Percentiles rank a stretch among this genome's conserved stretches.
These are phyloP conservation scores for Hystrix cristata DNA, from an alignment of 2,113 vertebrate species.

Conservation along the genomic window DNA sequence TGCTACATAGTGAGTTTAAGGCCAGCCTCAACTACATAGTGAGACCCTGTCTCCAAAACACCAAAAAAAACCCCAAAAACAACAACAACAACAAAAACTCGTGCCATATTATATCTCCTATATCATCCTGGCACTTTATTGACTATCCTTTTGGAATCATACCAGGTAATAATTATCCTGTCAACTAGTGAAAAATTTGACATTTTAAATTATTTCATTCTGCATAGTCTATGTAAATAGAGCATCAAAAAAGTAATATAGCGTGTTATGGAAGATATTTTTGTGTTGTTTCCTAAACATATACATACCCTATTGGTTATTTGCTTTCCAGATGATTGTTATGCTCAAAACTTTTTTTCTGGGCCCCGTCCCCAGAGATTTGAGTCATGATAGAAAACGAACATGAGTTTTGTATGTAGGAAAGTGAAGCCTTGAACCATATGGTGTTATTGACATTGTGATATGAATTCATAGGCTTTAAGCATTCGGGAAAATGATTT, in stretches of 20 bases:
- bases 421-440: neutral
- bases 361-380: neutral
- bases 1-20: too few relatives aligned
- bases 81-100: too few relatives aligned
- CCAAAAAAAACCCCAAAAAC: too few relatives aligned
- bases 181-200: neutral
- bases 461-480: neutral
- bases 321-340: neutral
- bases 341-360: neutral
- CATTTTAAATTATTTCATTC: neutral
- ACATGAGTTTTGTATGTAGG: neutral
- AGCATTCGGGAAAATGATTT: neutral
- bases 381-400: neutral
- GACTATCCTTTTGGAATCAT: accelerated
- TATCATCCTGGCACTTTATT: too few relatives aligned
- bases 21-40: too few relatives aligned
- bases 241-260: constrained; percentile 18
- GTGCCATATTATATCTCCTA: accelerated
- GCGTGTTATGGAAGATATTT: constrained; percentile 19
- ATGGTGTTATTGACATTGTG: neutral
- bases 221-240: neutral
- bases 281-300: neutral
- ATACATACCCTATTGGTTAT: neutral
- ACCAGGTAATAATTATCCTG: neutral
- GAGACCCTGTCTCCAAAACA: too few relatives aligned